Base-by-base conservation (phyloP, 1,140 invertebrate species). In the Monochamus saltuarius region DNA sequence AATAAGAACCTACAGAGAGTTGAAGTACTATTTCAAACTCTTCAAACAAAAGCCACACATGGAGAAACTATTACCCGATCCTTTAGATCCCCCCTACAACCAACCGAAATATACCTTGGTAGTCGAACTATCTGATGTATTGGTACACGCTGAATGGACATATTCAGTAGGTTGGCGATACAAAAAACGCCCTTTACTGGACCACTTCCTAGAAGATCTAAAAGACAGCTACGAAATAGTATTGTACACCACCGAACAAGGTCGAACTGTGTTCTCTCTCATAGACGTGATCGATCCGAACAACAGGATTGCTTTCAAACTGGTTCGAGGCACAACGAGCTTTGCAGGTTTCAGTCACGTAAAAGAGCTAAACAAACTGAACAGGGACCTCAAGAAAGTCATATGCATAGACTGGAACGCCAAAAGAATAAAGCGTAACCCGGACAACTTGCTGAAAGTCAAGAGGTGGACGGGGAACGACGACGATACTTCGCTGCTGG, bases 81-180 rank as follows among this genome's bases (percentile, higher is more conserved):
- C 95, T 16, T 74, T 98, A 2, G 85, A 88, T 65, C 84, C 88
- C 62, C 97, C 96, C 0, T 99, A 97, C 75, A 83, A 88, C 57
- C 97, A 99, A 77, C 97, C 97, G 8, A 92, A 92, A 1, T 99
- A 98, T 72, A 99, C 97, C 2, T 78, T 99, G 8, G 89, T 99
- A 11, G 73, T 99, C 50, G 97, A 99, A 82, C 84, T 99, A 77
- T 98, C 90, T 42, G 96, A 96, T 74, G 87, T 99, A 7, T 80
- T 99, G 1, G 91, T 99, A 2, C 93, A 98, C 80, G 96, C 97
- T 1, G 96, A 99, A 77, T 99, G 97, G 97, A 98, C 95, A n/a
- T 87, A 87, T 66, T 82, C 84, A 75, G 86, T 84, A 43, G 85
- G 85, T 7, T 87, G 85, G 85, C 80, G 85, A 68, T 99, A 99